Evolutionary conservation across 2,888 invertebrate genomes (phyloP), one percentile per base, ranked within the genome.

Genomic region (Dasypolia templi): DNA sequence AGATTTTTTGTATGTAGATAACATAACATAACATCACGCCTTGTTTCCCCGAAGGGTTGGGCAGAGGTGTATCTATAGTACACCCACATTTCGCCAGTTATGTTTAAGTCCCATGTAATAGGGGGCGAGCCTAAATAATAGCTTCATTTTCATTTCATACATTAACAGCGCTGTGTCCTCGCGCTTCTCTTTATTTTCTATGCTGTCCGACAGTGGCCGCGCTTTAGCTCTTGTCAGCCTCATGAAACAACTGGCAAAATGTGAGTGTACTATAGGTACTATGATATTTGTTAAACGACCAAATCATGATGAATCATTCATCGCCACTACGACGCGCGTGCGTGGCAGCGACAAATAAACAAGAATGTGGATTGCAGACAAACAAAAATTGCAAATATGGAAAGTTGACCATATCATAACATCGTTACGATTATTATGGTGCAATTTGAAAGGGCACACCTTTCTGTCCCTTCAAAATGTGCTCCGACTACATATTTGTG

Each of bases 391-490:
- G 7, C 61, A 72, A 71, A 69, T 75, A 55, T 68, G 61, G 56
- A 53, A 56, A 53, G 44, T 49, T 32, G 26, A 49, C 59, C 53
- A 26, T 70, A 67, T 61, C 65, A 62, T n/a, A 73, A 55, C 44
- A 64, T 55, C 49, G n/a, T 81, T 59, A 72, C 58, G 44, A 59
- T 76, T 71, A 70, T 64, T 61, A 73, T 82, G 70, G 46, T 80
- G 80, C 72, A 80, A 80, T 71, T 51, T 62, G 42, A 72, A 58
- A 74, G n/a, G 78, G 69, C 81, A 46, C 83, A 68, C 83, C 81
- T 86, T 17, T 39, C 39, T 62, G 70, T 72, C 64, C 64, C 66
- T 65, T 77, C 70, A 77, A 82, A 86, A 83, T 86, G 85, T 86
- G 77, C 66, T 46, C 80, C 6, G 55, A 82, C 86, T 46, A 49